Evolutionary conservation across 2,888 invertebrate species (phyloP).

Genomic region (Eupithecia subumbrata): DNA sequence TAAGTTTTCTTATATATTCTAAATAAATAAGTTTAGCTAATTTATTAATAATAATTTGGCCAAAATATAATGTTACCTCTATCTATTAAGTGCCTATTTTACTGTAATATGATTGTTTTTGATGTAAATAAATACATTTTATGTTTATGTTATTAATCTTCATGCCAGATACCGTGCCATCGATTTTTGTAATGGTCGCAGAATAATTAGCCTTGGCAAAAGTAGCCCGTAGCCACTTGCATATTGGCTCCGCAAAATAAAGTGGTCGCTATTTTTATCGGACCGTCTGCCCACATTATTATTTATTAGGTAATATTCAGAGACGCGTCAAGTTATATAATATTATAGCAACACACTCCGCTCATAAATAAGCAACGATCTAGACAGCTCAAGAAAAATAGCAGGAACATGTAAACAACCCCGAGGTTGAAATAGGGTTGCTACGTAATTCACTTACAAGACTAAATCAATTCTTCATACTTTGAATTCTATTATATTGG

Average conservation of each 20-base stretch:
- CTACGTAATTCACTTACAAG: background rate
- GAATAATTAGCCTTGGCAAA: background rate
- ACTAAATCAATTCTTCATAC: background rate
- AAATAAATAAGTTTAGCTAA: too few species aligned
- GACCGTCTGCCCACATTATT: background rate
- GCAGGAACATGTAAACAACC: slow-evolving; percentile 32
- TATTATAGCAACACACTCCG: slow-evolving; percentile 3
- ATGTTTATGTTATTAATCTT: background rate
- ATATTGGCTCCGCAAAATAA: background rate
- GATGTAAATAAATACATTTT: too few species aligned
- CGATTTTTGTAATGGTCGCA: background rate
- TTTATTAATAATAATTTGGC: too few species aligned
- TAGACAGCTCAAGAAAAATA: slow-evolving; percentile 35
- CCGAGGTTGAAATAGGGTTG: slow-evolving; percentile 5
- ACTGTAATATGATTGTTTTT: too few species aligned
- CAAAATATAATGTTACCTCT: too few species aligned
- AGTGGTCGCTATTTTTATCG: background rate
- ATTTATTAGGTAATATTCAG: background rate
- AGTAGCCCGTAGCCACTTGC: background rate
- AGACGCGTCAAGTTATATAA: slow-evolving; percentile 9
- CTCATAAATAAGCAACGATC: slow-evolving; percentile 35
- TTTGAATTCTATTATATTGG: background rate
- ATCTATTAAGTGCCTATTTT: too few species aligned
- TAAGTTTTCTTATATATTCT: background rate
- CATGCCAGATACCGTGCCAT: background rate